Base-by-base conservation (phyloP, 2,113 vertebrate genomes). In the Polypterus senegalus region DNA sequence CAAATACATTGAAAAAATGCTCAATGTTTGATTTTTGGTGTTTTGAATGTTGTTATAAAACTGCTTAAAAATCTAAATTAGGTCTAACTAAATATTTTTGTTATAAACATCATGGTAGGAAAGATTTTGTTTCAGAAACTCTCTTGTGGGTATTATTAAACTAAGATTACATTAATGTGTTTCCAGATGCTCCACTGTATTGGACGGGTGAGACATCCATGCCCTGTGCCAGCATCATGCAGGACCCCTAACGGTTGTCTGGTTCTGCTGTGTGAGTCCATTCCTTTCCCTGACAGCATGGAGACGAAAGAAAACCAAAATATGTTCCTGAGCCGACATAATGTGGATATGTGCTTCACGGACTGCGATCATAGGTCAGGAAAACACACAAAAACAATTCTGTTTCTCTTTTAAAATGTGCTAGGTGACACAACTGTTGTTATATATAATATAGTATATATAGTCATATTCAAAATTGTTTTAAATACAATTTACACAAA, bases 311-410 rank as follows among this genome's bases (percentile, higher is more conserved):
- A 65, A 27, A 70, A 70, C 59, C 53, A 9, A 5, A 61, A 46
- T 4, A 62, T 64, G 43, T 77, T 77, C 65, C 59, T 74, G 11
- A 77, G 69, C 54, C 53, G 61, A 43, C 76, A 78, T 59, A 69
- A 63, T 3, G 67, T 67, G 10, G 75, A 79, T 47, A 74, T 79
- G 77, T 71, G 61, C 49, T 77, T 79, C 66, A 71, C 63, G 45
- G 70, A 71, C 66, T 74, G 73, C 56, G 65, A 77, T 55, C 63
- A 73, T 60, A 72, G 76, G 76, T 78, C 47, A 55, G 46, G 46
- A 54, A 4, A 10, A 48, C 47, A 4, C 3, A 48, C 8, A 5
- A n/a, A 45, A n/a, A 47, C 47, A 5, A 11, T 27, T 11, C 7
- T 6, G 48, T 27, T 10, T 55, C 54, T 6, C 4, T 59, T 9